These are phyloP conservation scores for Zapus hudsonius DNA, from an alignment of 2,113 vertebrate species.

Conservation along the genomic window DNA sequence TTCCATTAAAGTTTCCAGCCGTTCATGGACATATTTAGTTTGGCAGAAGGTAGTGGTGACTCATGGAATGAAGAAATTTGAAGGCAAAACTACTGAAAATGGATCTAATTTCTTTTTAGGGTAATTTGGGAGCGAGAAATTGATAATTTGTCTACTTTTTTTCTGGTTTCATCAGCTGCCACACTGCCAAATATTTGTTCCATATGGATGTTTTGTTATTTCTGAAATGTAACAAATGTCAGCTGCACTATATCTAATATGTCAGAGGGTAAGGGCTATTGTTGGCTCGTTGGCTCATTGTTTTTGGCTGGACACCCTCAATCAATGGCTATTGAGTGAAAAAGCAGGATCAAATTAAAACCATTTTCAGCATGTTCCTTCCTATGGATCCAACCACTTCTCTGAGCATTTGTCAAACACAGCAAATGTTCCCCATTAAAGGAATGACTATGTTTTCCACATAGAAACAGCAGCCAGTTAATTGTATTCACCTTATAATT, in stretches of 20 bases:
- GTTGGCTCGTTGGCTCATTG: constrained; percentile 68
- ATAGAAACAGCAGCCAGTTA: constrained; percentile 23
- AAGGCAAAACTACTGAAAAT: constrained; percentile 91
- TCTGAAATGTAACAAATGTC: constrained; percentile 77
- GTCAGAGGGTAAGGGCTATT: constrained; percentile 69
- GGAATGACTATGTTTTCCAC: not conserved
- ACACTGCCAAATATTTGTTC: constrained; percentile 81
- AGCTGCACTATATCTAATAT: constrained; percentile 64
- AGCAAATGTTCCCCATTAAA: constrained; percentile 36
- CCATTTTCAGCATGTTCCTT: constrained; percentile 68
- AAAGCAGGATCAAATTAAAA: constrained; percentile 77
- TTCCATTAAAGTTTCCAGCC: constrained; percentile 89
- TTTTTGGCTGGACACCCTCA: constrained; percentile 74
- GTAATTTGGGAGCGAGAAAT: constrained; percentile 87
- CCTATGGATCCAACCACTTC: constrained; percentile 68
- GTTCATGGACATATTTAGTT: constrained; percentile 90
- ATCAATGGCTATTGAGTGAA: constrained; percentile 75
- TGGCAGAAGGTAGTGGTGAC: constrained; percentile 88
- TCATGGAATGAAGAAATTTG: constrained; percentile 89
- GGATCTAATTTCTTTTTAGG: constrained; percentile 88
- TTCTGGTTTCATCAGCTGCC: constrained; percentile 82
- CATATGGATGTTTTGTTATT: constrained; percentile 81
- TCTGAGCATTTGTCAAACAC: constrained; percentile 39
- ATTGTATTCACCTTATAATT: constrained; percentile 61
- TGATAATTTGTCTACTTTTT: constrained; percentile 87